phyloP scores from a whole-genome alignment of 2,888 invertebrate genomes.

The Lasioglossum oenotherae region DNA sequence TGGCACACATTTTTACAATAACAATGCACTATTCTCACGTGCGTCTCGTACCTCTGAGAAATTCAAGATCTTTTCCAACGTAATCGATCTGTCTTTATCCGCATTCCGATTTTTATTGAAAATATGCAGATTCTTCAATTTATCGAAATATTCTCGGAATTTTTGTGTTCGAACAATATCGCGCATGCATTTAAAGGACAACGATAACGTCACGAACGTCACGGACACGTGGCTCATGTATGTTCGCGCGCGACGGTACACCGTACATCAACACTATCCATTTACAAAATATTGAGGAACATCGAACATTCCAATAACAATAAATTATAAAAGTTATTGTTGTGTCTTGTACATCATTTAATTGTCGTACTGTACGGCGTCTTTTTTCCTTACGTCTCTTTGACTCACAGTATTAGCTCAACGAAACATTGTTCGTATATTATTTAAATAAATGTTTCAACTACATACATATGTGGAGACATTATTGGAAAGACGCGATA shows the following conservation, averaged over 20 bases:
- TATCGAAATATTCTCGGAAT: slow-evolving; percentile 14
- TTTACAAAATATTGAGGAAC: background rate
- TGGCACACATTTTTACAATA: slow-evolving; percentile 15
- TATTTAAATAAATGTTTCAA: background rate
- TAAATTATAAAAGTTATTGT: background rate
- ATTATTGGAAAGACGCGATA: background rate
- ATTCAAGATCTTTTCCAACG: background rate
- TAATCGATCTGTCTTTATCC: background rate
- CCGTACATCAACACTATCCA: background rate
- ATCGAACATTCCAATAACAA: background rate
- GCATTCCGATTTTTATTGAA: background rate
- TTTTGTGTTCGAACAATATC: slow-evolving; percentile 15
- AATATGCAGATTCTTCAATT: background rate
- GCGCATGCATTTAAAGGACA: slow-evolving; percentile 37
- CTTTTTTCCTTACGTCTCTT: background rate
- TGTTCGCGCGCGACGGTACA: slow-evolving; percentile 27
- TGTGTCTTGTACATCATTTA: background rate
- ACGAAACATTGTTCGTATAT: background rate
- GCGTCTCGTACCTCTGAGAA: background rate
- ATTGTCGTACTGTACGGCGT: background rate
- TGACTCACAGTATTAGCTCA: background rate
- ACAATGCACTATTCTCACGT: background rate
- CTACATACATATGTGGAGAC: background rate
- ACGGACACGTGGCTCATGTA: slow-evolving; percentile 60
- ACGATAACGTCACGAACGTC: slow-evolving; percentile 43